These are phyloP conservation scores for Thecophora atra DNA, from an alignment of 2,888 invertebrate genomes.

Conservation along the genomic window DNA sequence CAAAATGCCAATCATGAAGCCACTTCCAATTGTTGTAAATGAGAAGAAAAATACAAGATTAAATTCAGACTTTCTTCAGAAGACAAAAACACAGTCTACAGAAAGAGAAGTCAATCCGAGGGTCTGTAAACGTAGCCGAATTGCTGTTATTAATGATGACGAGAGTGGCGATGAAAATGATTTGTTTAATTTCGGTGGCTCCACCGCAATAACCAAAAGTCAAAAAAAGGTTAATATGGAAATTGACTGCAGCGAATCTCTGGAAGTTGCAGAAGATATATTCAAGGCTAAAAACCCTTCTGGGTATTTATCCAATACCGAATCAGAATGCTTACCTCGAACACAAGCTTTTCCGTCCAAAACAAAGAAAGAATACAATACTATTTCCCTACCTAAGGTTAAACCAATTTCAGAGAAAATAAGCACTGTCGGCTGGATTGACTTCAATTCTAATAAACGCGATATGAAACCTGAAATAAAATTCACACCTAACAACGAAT, in stretches of 20 bases:
- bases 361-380: slow-evolving; percentile 41
- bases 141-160: slow-evolving; percentile 54
- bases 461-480: slow-evolving; percentile 46
- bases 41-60: slow-evolving; percentile 39
- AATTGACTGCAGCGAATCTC: not conserved
- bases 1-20: slow-evolving; percentile 19
- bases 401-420: slow-evolving; percentile 50
- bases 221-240: slow-evolving; percentile 36
- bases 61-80: slow-evolving; percentile 51
- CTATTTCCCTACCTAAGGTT: slow-evolving; percentile 44
- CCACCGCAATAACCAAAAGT: slow-evolving; percentile 29
- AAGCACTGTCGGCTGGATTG: slow-evolving; percentile 57
- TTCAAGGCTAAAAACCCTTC: slow-evolving; percentile 47
- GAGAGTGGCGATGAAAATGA: slow-evolving; percentile 54
- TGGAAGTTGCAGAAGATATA: slow-evolving; percentile 42
- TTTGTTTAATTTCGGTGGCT: slow-evolving; percentile 55
- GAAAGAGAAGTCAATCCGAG: slow-evolving; percentile 7
- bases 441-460: slow-evolving; percentile 51
- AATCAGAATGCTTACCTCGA: slow-evolving; percentile 44
- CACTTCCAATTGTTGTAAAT: slow-evolving; percentile 23
- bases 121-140: slow-evolving; percentile 51
- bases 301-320: slow-evolving; percentile 20
- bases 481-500: slow-evolving; percentile 26
- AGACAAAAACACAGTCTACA: slow-evolving; percentile 45
- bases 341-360: slow-evolving; percentile 48